Base-by-base conservation (phyloP, 2,113 vertebrate species). In the Setophaga kirtlandii region DNA sequence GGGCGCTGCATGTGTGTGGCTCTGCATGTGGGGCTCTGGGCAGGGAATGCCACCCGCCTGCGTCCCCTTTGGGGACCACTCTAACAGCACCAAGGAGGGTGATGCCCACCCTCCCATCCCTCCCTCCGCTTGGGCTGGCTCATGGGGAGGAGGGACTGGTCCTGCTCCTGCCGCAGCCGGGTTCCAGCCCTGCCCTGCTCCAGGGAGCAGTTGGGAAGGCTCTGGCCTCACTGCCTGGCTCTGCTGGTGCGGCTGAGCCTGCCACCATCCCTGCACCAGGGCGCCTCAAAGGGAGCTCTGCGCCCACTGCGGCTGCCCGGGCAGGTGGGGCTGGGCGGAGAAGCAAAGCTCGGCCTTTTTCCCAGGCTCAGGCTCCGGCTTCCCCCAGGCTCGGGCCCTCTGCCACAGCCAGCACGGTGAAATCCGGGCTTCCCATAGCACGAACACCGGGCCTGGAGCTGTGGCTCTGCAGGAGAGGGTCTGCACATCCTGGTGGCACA, bases 11-110 rank as follows among this genome's bases (percentile, higher is more conserved):
- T 93, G 94, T 3, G 9, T 80, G 59, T 92, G 79, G 71, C 82
- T 94, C 63, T 96, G 95, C 96, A 96, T 94, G 96, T 33, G 76
- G 88, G 86, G 83, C 71, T 87, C 46, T 0, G 15, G 71, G 82
- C 42, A 75, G 78, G 79, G 52, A 70, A 47, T 42, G 50, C 20
- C 75, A 73, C 41, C 30, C 0, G 0, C 14, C 46, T 1, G 1
- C 1, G 2, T 62, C 39, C 63, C n/a, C 55, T 71, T 9, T 47
- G 74, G 87, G 52, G 41, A 75, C 22, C 0, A 12, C 41, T 90
- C 9, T 35, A 17, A 44, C 30, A 70, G 56, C 74, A 69, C 11
- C 0, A 1, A 37, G 60, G 46, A 87, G 70, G 80, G 63, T 1
- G 3, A 30, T 39, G 50, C 33, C 46, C 55, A 37, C 50, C 30